Evolutionary conservation across 2,113 vertebrate genomes (phyloP), one percentile per base, ranked within the genome.

Genomic region (western clawed frog (Xenopus tropicalis)): DNA sequence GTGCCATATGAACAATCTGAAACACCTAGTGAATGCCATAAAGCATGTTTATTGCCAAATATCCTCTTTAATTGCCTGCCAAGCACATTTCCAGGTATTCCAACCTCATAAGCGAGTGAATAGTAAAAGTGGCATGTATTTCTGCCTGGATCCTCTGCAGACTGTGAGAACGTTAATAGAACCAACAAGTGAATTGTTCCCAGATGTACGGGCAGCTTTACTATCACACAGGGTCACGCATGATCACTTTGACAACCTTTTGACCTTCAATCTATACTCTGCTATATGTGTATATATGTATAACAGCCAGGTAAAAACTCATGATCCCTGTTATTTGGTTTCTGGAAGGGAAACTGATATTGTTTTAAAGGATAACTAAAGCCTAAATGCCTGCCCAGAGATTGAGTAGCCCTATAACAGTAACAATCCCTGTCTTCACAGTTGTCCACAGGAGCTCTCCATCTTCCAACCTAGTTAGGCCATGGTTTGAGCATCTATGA

Each of bases 121-220:
- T 74, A 74, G 65, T 61, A 74, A 74, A 74, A 74, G 66, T 74
- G 65, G 68, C 72, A 74, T 74, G 68, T 74, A 68, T 74, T 68
- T 68, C 46, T 68, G 42, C 43, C 64, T 68, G 44, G 72, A 67
- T 74, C 56, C 63, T 58, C 57, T 66, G 71, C 63, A 44, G 71
- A 29, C 13, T 68, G 54, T 67, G 61, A 68, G 59, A 74, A 74
- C 64, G 43, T 68, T 74, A 19, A 61, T 61, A 68, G 65, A 68
- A 68, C 56, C 59, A 61, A 46, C 54, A 54, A 19, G 25, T 20
- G 52, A 68, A 74, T 74, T 20, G 42, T 42, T 74, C 72, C 24
- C 72, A 74, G 65, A 74, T 74, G 72, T 74, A 21, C 54, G 29
- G 4, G 44, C 64, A 54, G 65, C 29, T 58, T 37, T 23, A 29